These are phyloP conservation scores for Tadarida brasiliensis DNA, from an alignment of 2,797 vertebrate species.

Conservation along the genomic window DNA sequence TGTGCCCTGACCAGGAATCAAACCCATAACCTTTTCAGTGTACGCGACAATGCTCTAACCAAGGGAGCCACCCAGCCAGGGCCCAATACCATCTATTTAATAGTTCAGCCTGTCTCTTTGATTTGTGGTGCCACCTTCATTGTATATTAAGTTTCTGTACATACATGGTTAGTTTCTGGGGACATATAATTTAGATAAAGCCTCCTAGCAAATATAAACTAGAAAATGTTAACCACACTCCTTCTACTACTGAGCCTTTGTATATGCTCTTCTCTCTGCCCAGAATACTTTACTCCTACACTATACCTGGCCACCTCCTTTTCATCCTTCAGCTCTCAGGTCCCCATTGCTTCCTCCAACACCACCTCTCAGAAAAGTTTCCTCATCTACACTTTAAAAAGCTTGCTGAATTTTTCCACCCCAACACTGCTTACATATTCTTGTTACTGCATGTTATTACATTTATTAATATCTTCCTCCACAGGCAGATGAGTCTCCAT, in stretches of 20 bases:
- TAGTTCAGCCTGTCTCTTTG: neutral
- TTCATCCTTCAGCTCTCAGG: neutral
- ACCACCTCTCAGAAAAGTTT: too few species aligned
- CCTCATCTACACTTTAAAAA: neutral
- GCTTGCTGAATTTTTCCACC: neutral
- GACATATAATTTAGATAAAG: conserved; percentile 4
- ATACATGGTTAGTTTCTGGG: neutral
- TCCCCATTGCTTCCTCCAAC: neutral
- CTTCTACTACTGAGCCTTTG: neutral
- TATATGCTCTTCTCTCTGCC: neutral
- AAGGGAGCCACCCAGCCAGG: too few species aligned
- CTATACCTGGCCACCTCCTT: neutral
- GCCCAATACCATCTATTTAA: too few species aligned
- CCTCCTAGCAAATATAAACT: neutral
- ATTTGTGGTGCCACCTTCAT: neutral
- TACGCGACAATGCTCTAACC: too few species aligned
- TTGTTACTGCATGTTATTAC: neutral
- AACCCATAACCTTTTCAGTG: too few species aligned
- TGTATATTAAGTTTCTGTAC: neutral
- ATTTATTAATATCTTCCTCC: neutral
- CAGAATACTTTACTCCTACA: neutral
- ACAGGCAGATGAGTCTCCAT: neutral
- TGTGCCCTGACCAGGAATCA: too few species aligned
- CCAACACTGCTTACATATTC: neutral
- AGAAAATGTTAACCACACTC: neutral